phyloP scores from a whole-genome alignment of 2,113 vertebrate genomes.

The Poeciliopsis turrubarensis region DNA sequence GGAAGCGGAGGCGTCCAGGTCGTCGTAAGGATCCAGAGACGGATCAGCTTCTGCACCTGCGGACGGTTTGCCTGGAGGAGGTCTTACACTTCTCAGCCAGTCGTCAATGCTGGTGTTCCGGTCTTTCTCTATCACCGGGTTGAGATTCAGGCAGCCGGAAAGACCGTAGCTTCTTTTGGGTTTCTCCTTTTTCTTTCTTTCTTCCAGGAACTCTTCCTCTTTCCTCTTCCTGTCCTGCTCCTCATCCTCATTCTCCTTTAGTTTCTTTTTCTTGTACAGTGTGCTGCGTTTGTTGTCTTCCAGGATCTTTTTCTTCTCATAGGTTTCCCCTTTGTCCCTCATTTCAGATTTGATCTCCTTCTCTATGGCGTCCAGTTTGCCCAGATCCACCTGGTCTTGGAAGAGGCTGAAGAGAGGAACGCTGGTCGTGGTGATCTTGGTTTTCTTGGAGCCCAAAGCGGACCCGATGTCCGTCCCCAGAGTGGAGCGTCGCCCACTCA shows the following conservation, averaged over 20 bases:
- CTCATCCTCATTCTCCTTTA: constrained; percentile 79
- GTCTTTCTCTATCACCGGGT: constrained; percentile 65
- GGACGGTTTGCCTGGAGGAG: constrained; percentile 74
- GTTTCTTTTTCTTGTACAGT: constrained; percentile 93
- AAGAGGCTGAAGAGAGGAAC: constrained; percentile 93
- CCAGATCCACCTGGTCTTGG: constrained; percentile 88
- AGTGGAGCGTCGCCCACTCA: constrained; percentile 39
- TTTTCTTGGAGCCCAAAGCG: constrained; percentile 54
- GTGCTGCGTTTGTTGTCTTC: constrained; percentile 92
- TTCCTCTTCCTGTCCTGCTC: constrained; percentile 55
- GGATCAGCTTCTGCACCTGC: constrained; percentile 53
- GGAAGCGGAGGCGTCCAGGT: constrained; percentile 76
- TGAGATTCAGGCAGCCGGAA: constrained; percentile 73
- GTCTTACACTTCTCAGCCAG: constrained; percentile 87
- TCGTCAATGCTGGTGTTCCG: constrained; percentile 77
- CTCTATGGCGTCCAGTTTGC: constrained; percentile 87
- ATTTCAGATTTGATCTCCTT: constrained; percentile 88
- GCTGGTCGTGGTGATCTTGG: constrained; percentile 85
- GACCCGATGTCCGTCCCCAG: constrained; percentile 39
- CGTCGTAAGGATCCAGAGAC: constrained; percentile 56
- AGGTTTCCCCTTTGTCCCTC: constrained; percentile 88
- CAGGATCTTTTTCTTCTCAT: constrained; percentile 90
- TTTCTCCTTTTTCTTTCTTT: constrained; percentile 61
- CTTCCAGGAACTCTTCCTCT: constrained; percentile 73
- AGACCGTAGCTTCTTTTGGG: constrained; percentile 63